A percentile compares a stretch with the other conserved stretches of the same genome.
These are phyloP conservation scores for Sminthopsis crassicaudata DNA, from an alignment of 2,113 vertebrate genomes.

Conservation along the genomic window DNA sequence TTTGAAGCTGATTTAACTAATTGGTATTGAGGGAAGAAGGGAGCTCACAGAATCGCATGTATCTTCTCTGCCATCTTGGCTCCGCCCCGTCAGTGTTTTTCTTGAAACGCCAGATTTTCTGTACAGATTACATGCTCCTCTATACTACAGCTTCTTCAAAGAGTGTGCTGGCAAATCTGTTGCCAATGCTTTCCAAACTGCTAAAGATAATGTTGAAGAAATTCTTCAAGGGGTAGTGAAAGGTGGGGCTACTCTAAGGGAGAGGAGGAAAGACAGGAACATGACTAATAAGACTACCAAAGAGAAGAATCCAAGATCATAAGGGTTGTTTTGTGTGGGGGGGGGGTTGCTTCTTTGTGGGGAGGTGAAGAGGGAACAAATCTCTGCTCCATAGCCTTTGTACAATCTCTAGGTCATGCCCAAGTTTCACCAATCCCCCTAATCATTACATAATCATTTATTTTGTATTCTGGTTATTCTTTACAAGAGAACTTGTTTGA, in stretches of 20 bases:
- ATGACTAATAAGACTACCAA: neutral
- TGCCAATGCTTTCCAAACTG: neutral
- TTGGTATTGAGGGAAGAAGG: too few relatives aligned
- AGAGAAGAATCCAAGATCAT: neutral
- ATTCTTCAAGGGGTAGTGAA: neutral
- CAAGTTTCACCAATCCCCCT: neutral
- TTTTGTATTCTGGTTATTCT: neutral
- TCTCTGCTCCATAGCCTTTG: neutral
- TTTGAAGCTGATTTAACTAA: too few relatives aligned
- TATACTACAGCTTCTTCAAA: conserved; percentile 15
- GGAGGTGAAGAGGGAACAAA: neutral
- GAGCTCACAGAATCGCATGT: too few relatives aligned
- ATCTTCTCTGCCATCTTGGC: too few relatives aligned
- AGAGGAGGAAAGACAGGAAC: neutral
- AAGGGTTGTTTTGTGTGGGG: too few relatives aligned
- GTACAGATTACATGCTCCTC: neutral
- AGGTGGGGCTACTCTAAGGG: neutral
- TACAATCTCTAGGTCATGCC: neutral
- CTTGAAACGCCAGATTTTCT: conserved; percentile 8
- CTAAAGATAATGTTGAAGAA: neutral
- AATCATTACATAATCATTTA: neutral
- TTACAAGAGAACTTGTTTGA: neutral
- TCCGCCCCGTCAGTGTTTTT: conserved; percentile 11
- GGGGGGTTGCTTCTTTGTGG: neutral
- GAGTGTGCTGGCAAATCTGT: neutral